Evolutionary conservation across 1,140 invertebrate genomes (phyloP), one percentile per base, ranked within the genome.

Genomic region (Anoplolepis gracilipes): DNA sequence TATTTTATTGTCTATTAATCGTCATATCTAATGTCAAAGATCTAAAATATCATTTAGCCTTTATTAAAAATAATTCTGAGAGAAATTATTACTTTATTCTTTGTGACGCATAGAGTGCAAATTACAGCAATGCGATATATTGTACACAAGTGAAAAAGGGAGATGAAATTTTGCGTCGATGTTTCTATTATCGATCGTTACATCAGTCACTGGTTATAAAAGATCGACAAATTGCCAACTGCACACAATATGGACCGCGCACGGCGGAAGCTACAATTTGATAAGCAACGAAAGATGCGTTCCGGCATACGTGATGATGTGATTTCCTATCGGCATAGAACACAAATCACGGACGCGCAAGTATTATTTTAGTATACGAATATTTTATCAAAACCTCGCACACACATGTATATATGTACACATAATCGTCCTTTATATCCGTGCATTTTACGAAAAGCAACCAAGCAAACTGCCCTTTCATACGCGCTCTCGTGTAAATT

Each of bases 291-390:
- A 77, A 76, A 77, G 61, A 84, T 59, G 57, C 61, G 46, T 59
- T 78, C 57, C 70, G 46, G 42, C n/a, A 78, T 19, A 84, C 59
- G 59, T 78, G 82, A 84, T 78, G 82, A 84, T 64, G 42, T 42
- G 70, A 84, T 77, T 84, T 62, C 73, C 81, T 64, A 65, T 42
- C 42, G 42, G 28, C 72, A 22, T 53, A 39, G 30, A 39, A 77
- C 33, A 39, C 39, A 5, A 49, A 19, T 11, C 72, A 30, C 30
- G 13, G 13, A 22, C 1, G n/a, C 1, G 28, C 36, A 42, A 30
- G 33, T 72, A 22, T 73, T 72, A 59, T 82, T 69, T 82, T 53
- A 11, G 36, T 46, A n/a, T n/a, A 46, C n/a, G 25, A 46, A 59
- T 72, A 61, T 59, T 57, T 39, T 77, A 39, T 30, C n/a, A 8